Percentiles rank a stretch among this genome's conserved stretches.
These are phyloP conservation scores for Branchipolynoe longqiensis DNA, from an alignment of 2,888 invertebrate genomes.

Conservation along the genomic window DNA sequence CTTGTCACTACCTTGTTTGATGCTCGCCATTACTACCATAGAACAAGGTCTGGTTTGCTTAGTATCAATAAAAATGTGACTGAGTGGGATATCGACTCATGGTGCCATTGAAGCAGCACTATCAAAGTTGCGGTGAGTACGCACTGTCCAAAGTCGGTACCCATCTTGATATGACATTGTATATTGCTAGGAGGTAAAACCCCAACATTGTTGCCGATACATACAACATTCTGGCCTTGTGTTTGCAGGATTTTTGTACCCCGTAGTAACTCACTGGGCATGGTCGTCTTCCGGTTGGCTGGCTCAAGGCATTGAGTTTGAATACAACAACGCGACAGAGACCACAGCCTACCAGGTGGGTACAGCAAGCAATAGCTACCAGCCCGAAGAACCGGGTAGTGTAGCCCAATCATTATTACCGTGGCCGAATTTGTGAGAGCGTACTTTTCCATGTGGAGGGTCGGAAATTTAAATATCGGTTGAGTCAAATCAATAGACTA, in stretches of 20 bases:
- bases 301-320: constrained; percentile 66
- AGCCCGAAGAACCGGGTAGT: background rate
- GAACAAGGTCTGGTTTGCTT: too few species aligned
- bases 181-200: background rate
- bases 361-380: background rate
- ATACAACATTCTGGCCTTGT: background rate
- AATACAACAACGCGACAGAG: background rate
- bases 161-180: too few species aligned
- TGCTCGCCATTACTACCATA: too few species aligned
- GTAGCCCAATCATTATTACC: background rate
- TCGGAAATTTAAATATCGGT: too few species aligned
- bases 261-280: constrained; percentile 83
- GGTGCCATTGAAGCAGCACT: too few species aligned
- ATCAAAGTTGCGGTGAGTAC: too few species aligned
- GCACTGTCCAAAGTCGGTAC: too few species aligned
- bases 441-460: too few species aligned
- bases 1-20: too few species aligned
- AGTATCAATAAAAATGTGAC: too few species aligned
- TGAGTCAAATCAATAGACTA: too few species aligned
- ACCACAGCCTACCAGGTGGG: constrained; percentile 43
- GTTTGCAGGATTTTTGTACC: constrained; percentile 82
- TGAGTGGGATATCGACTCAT: too few species aligned
- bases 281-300: constrained; percentile 83
- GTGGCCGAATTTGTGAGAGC: background rate
- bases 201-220: background rate